Evolutionary conservation across 53 echinoderm and acorn worm genomes (phyloP).

Genomic region (Apostichopus leukothele): DNA sequence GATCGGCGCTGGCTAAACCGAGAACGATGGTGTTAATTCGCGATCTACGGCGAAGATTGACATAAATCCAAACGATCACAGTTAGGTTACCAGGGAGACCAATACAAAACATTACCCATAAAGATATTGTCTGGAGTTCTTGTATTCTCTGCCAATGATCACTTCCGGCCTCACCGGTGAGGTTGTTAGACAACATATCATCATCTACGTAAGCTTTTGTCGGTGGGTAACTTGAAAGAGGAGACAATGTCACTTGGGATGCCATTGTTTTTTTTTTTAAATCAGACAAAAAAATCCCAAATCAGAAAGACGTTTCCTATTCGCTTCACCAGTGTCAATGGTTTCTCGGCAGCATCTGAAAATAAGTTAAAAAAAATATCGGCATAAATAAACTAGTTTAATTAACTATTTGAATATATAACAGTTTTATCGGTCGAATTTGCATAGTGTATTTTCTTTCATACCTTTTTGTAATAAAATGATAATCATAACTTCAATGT

Average conservation of each 20-base stretch:
- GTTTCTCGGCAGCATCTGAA: too few species aligned
- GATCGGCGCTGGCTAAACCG: constrained; percentile 87
- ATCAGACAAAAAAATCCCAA: neutral
- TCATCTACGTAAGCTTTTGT: neutral
- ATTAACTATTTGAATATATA: too few species aligned
- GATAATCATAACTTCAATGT: too few species aligned
- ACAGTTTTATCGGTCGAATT: too few species aligned
- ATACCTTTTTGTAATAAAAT: too few species aligned
- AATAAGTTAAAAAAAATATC: too few species aligned
- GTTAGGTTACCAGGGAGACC: constrained; percentile 83
- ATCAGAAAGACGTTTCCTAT: neutral
- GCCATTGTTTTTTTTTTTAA: neutral
- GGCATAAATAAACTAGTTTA: too few species aligned
- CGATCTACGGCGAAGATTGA: constrained; percentile 75
- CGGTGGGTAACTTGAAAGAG: neutral
- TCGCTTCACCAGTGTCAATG: too few species aligned
- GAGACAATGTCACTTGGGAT: neutral
- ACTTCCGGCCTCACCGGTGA: neutral
- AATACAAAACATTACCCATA: constrained; percentile 84
- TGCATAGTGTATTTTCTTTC: too few species aligned
- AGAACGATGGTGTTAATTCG: constrained; percentile 86
- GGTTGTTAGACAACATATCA: neutral
- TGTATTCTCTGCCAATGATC: neutral
- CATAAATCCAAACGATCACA: constrained; percentile 76
- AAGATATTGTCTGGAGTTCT: constrained; percentile 46